Conservation (phyloP, 1,140 invertebrate species). For the Drosophila persimilis region DNA sequence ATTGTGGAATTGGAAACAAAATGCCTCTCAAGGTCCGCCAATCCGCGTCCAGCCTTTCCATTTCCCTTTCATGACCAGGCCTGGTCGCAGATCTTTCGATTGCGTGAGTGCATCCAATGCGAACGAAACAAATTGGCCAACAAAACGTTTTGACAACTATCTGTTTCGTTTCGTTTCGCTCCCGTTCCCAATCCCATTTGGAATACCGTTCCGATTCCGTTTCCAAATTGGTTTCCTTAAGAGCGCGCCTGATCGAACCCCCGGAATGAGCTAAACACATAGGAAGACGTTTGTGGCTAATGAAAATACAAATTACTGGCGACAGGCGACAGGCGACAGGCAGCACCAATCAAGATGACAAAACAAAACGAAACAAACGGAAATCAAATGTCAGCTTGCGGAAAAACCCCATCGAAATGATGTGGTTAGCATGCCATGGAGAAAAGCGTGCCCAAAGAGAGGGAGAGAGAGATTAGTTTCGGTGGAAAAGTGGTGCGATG, state of each 20-base stretch:
- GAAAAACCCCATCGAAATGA: constrained; percentile 63
- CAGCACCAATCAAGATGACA: constrained; percentile 19
- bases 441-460: constrained; percentile 40
- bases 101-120: constrained; percentile 34
- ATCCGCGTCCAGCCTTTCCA: no score
- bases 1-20: no score
- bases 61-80: no score
- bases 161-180: background rate
- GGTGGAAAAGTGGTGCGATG: background rate
- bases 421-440: constrained; percentile 35
- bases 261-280: constrained; percentile 24
- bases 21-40: no score
- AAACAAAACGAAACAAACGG: constrained; percentile 39
- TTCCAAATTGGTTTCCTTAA: constrained; percentile 10
- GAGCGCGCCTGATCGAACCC: background rate
- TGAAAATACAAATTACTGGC: constrained; percentile 50
- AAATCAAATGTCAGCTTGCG: constrained; percentile 69
- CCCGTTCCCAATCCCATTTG: constrained; percentile 4
- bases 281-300: constrained; percentile 41
- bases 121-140: constrained; percentile 22
- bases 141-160: constrained; percentile 40
- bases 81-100: background rate
- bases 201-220: constrained; percentile 15
- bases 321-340: constrained; percentile 40
- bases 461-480: background rate